A percentile compares a stretch with the other conserved stretches of the same genome.
These are phyloP conservation scores for Agrilus cyanescens DNA, from an alignment of 2,888 invertebrate genomes.

Conservation along the genomic window DNA sequence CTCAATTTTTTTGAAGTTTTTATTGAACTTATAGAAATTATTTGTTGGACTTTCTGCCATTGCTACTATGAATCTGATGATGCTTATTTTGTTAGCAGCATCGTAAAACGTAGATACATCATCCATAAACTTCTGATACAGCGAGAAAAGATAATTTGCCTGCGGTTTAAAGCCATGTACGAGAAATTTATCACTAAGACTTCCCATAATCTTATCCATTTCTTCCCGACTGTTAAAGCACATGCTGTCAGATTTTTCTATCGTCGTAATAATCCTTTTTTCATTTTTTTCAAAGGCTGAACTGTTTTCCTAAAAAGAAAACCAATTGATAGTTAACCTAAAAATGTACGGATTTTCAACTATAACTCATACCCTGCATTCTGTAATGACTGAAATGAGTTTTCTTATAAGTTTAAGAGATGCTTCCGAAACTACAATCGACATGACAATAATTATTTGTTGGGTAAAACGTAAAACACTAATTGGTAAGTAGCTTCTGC, in stretches of 20 bases:
- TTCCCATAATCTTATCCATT: constrained; percentile 23
- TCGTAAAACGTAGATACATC: constrained; percentile 20
- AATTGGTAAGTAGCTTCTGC: no score
- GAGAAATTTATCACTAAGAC: constrained; percentile 29
- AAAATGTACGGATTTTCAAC: no score
- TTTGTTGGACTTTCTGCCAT: constrained; percentile 30
- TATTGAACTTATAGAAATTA: constrained; percentile 24
- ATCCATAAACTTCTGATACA: constrained; percentile 25
- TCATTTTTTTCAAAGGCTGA: constrained; percentile 22
- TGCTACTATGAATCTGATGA: constrained; percentile 28
- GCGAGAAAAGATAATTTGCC: constrained; percentile 22
- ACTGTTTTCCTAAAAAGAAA: constrained; percentile 21
- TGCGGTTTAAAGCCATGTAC: constrained; percentile 30
- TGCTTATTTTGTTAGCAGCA: constrained; percentile 20
- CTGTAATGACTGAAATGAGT: no score
- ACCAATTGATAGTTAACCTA: no score
- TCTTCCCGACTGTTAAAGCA: constrained; percentile 27
- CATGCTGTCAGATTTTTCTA: constrained; percentile 27
- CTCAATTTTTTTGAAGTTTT: constrained; percentile 19
- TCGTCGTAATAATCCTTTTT: constrained; percentile 19
- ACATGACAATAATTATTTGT: no score
- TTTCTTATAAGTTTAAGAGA: no score
- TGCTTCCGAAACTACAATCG: no score
- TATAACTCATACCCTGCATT: no score
- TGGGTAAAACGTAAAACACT: no score